phyloP scores from a whole-genome alignment of 2,888 invertebrate species.

The Perizoma affinitatum region DNA sequence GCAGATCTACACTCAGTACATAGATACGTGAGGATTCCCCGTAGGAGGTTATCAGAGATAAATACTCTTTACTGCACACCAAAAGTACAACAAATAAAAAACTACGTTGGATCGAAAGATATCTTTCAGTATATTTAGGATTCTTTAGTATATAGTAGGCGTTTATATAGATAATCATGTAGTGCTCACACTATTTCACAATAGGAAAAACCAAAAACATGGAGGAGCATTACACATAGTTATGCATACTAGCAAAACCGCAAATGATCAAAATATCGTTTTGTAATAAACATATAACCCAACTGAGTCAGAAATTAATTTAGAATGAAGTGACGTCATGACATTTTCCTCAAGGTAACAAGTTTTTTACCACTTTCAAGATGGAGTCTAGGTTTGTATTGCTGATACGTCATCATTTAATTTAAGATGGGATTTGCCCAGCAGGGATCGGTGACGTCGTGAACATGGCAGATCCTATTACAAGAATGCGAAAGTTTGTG shows the following conservation, averaged over 20 bases:
- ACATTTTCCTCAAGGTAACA: background rate
- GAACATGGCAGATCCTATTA: background rate
- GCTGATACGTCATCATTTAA: slow-evolving; percentile 6
- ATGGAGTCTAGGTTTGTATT: slow-evolving; percentile 12
- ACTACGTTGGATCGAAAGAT: too few species aligned
- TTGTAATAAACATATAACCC: slow-evolving; percentile 8
- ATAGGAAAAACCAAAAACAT: background rate
- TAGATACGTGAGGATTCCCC: too few species aligned
- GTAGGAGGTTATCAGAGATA: too few species aligned
- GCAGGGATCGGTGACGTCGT: slow-evolving; percentile 20
- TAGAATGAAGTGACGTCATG: slow-evolving; percentile 5
- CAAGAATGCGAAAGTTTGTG: slow-evolving; percentile 21
- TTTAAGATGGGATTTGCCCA: slow-evolving; percentile 22
- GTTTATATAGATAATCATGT: too few species aligned
- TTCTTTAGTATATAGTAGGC: background rate
- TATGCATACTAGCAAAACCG: slow-evolving; percentile 2
- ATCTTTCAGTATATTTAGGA: too few species aligned
- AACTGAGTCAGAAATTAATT: slow-evolving; percentile 4
- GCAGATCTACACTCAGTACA: too few species aligned
- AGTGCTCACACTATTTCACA: background rate
- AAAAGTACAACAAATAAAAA: too few species aligned
- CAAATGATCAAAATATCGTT: slow-evolving; percentile 14
- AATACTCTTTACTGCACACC: too few species aligned
- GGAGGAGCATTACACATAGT: background rate
- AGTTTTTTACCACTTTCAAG: background rate